Base-by-base conservation (phyloP, 2,797 vertebrate genomes). In the Numenius phaeopus region DNA sequence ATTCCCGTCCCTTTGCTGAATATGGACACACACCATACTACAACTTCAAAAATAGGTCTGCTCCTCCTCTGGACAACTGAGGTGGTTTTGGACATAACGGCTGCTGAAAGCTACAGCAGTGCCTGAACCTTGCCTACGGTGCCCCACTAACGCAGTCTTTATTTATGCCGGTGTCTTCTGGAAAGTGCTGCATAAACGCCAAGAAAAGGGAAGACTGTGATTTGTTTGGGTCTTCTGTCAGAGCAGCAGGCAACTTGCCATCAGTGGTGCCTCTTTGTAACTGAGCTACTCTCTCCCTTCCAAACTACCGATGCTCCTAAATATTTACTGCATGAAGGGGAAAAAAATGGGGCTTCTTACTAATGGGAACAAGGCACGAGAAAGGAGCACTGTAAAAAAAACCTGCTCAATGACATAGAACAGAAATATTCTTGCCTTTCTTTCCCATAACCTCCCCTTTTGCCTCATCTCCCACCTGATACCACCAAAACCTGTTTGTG, bases 181-280 rank as follows among this genome's bases (percentile, higher is more conserved):
- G 71, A 94, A 97, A 92, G 59, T 65, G 62, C 32, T 64, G 27
- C 64, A 75, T 58, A 66, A 81, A 78, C 0, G 7, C 46, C 54
- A 87, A 52, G 37, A 50, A 73, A 64, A 91, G 82, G 70, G 83
- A 87, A 72, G 71, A 87, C 57, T 71, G 26, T 59, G 17, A 94
- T 78, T 91, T 92, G 67, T 85, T 93, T 95, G 75, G 34, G 79
- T 94, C 77, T 96, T 94, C 93, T 78, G 79, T 92, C 89, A 95
- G 83, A 94, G 64, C 46, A 92, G 92, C 76, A 59, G 65, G 77
- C 59, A 82, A 16, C 40, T 29, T 83, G 77, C 50, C 73, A 87
- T 79, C 80, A 80, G 50, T 24, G 29, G 34, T 80, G 37, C 71
- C 52, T 83, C 82, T 85, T 58, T 58, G 32, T 84, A 89, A 70